Conservation (phyloP, 2,888 invertebrate genomes). For the Callyntrura guangdongensis region DNA sequence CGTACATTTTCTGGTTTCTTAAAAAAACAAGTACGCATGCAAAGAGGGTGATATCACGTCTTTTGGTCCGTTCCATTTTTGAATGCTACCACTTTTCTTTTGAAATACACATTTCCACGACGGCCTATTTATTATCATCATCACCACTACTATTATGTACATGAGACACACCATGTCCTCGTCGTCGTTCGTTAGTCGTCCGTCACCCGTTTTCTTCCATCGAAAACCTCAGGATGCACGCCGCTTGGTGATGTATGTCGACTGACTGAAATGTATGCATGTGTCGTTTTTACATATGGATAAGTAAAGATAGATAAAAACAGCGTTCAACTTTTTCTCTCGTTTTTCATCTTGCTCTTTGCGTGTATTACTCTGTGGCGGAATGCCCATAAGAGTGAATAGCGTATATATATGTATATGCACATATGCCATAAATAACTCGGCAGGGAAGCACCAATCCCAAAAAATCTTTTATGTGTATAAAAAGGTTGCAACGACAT, state of each 20-base stretch:
- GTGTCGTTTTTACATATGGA: constrained; percentile 62
- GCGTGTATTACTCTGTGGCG: not conserved
- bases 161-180: constrained; percentile 21
- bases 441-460: constrained; percentile 81
- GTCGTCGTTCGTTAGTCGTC: constrained; percentile 23
- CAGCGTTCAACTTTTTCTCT: constrained; percentile 58
- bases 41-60: constrained; percentile 9
- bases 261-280: constrained; percentile 50
- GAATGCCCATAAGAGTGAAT: constrained; percentile 33
- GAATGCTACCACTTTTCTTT: constrained; percentile 4
- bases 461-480: constrained; percentile 81
- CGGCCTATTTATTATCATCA: constrained; percentile 27
- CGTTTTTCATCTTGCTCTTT: constrained; percentile 51
- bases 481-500: constrained; percentile 84
- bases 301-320: constrained; percentile 54
- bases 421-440: constrained; percentile 84
- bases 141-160: constrained; percentile 8
- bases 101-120: constrained; percentile 5
- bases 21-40: not conserved
- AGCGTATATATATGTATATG: constrained; percentile 31
- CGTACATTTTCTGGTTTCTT: not conserved
- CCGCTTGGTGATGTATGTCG: constrained; percentile 52
- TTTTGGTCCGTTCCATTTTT: constrained; percentile 19
- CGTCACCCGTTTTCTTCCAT: constrained; percentile 42
- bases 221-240: constrained; percentile 53